These are phyloP conservation scores for Anadara kagoshimensis DNA, from an alignment of 1,140 invertebrate species.

Conservation along the genomic window DNA sequence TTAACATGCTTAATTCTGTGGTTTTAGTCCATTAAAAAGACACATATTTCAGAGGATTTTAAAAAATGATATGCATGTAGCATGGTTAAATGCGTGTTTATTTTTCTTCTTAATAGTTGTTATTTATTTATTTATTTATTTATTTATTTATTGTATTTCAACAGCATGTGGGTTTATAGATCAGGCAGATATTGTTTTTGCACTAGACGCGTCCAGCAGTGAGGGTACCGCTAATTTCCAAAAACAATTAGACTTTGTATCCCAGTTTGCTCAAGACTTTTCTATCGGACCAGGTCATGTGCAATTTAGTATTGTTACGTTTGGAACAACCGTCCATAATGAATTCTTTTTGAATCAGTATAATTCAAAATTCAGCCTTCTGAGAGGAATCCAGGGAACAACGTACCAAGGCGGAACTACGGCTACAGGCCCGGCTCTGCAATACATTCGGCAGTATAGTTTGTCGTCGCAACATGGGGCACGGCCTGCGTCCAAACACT, in stretches of 20 bases:
- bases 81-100: no score
- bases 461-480: neutral
- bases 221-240: constrained; percentile 25
- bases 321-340: constrained; percentile 25
- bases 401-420: constrained; percentile 24
- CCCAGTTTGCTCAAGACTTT: constrained; percentile 21
- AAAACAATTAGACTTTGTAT: constrained; percentile 33
- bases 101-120: no score
- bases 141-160: neutral
- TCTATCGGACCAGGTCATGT: constrained; percentile 24
- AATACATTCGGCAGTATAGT: neutral
- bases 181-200: constrained; percentile 44
- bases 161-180: constrained; percentile 34
- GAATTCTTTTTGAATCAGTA: constrained; percentile 37
- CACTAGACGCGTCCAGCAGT: constrained; percentile 38
- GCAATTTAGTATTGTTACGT: constrained; percentile 44
- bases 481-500: neutral
- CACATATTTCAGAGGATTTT: no score
- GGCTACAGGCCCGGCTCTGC: constrained; percentile 21
- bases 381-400: neutral
- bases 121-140: no score
- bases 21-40: no score
- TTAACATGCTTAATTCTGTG: no score
- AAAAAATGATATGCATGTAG: no score
- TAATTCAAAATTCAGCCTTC: neutral